These are phyloP conservation scores for Protophormia terraenovae DNA, from an alignment of 2,888 invertebrate species.

Conservation along the genomic window DNA sequence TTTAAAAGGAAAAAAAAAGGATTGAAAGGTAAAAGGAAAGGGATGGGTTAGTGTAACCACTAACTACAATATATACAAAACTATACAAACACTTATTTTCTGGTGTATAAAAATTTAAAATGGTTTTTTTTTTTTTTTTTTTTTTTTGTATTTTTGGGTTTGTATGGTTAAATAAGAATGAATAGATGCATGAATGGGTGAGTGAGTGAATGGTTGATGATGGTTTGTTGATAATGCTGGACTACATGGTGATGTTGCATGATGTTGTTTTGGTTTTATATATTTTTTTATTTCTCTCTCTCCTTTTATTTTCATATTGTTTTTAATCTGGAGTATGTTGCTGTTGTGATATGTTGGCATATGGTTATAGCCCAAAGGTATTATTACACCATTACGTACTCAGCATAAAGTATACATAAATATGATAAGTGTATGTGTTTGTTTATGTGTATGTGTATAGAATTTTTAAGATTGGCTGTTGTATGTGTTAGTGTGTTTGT, in stretches of 20 bases:
- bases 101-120: background rate
- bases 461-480: background rate
- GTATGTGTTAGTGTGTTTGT: background rate
- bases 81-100: background rate
- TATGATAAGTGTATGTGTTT: background rate
- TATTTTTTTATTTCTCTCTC: background rate
- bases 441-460: background rate
- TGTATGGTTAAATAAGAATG: conserved; percentile 10
- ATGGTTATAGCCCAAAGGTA: conserved; percentile 69
- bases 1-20: background rate
- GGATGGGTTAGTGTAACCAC: conserved; percentile 40
- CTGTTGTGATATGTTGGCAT: conserved; percentile 61
- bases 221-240: conserved; percentile 53
- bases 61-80: conserved; percentile 33
- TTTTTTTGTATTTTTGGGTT: too few relatives aligned
- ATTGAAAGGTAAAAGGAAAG: background rate
- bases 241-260: conserved; percentile 48
- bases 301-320: background rate
- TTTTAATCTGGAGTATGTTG: conserved; percentile 30
- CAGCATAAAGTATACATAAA: conserved; percentile 58
- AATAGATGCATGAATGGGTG: background rate
- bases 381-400: conserved; percentile 72
- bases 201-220: conserved; percentile 32
- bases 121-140: background rate
- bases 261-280: conserved; percentile 31